These are phyloP conservation scores for Trididemnum miniatum DNA, from an alignment of 23 tunicate species.

Conservation along the genomic window DNA sequence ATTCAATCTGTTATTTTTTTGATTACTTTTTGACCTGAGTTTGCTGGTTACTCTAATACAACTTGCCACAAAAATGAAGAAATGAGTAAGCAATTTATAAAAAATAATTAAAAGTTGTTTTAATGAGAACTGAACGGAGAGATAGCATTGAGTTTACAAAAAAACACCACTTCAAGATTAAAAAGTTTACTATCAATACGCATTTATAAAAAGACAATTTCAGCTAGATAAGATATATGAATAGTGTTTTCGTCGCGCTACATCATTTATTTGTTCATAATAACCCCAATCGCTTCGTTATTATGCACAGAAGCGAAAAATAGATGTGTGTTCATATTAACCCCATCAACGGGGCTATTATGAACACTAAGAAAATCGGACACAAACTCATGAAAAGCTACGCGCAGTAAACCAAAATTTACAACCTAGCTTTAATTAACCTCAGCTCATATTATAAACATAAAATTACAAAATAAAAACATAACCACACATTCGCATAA, in stretches of 20 bases:
- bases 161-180: neutral
- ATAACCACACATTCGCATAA: neutral
- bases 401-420: neutral
- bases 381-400: neutral
- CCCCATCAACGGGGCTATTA: neutral
- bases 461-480: neutral
- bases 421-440: neutral
- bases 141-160: neutral
- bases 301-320: too few relatives aligned
- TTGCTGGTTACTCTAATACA: neutral
- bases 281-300: neutral
- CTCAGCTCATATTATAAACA: neutral
- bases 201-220: neutral
- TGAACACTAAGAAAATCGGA: neutral
- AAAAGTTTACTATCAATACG: neutral
- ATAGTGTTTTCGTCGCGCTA: neutral
- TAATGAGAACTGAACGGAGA: neutral
- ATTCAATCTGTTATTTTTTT: neutral
- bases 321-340: too few relatives aligned
- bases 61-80: neutral
- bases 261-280: neutral
- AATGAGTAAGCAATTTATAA: neutral
- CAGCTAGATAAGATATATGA: neutral
- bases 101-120: neutral
- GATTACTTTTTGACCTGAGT: neutral